Evolutionary conservation across 1,140 invertebrate genomes (phyloP).

Genomic region (Drosophila persimilis): DNA sequence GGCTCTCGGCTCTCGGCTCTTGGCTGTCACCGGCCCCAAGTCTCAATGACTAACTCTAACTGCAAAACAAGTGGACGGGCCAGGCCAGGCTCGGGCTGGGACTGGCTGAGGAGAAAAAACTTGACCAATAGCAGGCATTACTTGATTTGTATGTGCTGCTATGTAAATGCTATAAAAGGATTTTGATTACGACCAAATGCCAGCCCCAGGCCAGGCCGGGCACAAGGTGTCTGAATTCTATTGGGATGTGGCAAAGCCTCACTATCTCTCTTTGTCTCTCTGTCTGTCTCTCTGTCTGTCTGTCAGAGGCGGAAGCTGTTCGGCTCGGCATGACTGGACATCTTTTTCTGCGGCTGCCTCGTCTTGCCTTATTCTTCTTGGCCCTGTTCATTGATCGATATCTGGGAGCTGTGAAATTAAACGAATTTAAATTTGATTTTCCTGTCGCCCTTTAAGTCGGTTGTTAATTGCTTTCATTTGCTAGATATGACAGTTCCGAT

Average conservation of each 20-base stretch:
- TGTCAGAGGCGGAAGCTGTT: constrained; percentile 12
- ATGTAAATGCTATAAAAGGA: constrained; percentile 82
- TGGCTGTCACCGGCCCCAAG: constrained; percentile 39
- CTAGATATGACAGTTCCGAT: too few relatives aligned
- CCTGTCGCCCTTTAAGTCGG: constrained; percentile 4
- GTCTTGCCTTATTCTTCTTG: not conserved
- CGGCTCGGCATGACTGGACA: constrained; percentile 50
- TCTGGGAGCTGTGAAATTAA: constrained; percentile 51
- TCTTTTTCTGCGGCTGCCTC: constrained; percentile 28
- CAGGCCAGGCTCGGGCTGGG: too few relatives aligned
- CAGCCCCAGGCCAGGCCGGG: not conserved
- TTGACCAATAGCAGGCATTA: constrained; percentile 67
- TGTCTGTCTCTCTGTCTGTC: too few relatives aligned
- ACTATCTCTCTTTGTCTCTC: constrained; percentile 31
- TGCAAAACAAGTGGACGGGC: constrained; percentile 50
- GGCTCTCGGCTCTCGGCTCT: too few relatives aligned
- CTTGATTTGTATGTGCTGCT: constrained; percentile 78
- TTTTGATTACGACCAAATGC: constrained; percentile 71
- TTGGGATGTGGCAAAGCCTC: constrained; percentile 34
- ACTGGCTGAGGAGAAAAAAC: constrained; percentile 20
- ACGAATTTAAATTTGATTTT: constrained; percentile 45
- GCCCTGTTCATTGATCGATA: constrained; percentile 47
- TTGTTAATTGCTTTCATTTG: too few relatives aligned
- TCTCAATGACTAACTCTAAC: constrained; percentile 67
- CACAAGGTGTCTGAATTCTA: constrained; percentile 74